Conservation (phyloP, 2,113 vertebrate species). For the Talpa occidentalis region DNA sequence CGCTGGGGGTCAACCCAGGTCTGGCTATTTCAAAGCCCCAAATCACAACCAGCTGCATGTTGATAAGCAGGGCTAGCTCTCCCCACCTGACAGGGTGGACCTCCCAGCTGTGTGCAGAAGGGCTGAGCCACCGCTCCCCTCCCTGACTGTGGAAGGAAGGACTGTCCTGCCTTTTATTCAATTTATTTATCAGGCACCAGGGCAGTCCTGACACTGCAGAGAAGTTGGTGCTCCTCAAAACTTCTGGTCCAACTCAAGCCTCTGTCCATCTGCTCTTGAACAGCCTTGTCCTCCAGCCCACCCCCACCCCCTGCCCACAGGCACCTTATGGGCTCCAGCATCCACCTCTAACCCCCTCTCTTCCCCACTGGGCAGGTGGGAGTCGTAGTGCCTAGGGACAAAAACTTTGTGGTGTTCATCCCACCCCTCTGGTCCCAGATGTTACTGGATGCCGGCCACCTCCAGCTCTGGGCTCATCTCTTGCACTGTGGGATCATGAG, state of each 20-base stretch:
- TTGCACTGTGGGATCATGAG: rapidly evolving
- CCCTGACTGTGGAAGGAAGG: background rate
- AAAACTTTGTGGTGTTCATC: background rate
- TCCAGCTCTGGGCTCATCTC: background rate
- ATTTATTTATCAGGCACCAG: background rate
- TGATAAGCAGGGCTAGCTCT: too few relatives aligned
- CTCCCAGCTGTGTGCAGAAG: background rate
- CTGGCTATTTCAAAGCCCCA: background rate
- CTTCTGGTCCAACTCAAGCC: background rate
- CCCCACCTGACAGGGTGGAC: rapidly evolving
- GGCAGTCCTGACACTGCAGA: background rate
- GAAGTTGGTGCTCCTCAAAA: background rate
- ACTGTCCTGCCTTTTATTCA: background rate
- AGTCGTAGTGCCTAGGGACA: background rate
- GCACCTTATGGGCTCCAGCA: background rate
- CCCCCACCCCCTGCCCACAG: background rate
- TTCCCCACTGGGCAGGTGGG: background rate
- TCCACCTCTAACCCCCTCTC: background rate
- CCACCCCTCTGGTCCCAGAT: background rate
- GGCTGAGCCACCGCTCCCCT: background rate
- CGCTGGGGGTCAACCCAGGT: background rate
- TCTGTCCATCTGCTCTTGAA: background rate
- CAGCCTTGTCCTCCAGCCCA: background rate
- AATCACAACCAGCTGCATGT: background rate
- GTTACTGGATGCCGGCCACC: too few relatives aligned